Base-by-base conservation (phyloP, 1,140 invertebrate genomes). In the Cardiocondyla obscurior region DNA sequence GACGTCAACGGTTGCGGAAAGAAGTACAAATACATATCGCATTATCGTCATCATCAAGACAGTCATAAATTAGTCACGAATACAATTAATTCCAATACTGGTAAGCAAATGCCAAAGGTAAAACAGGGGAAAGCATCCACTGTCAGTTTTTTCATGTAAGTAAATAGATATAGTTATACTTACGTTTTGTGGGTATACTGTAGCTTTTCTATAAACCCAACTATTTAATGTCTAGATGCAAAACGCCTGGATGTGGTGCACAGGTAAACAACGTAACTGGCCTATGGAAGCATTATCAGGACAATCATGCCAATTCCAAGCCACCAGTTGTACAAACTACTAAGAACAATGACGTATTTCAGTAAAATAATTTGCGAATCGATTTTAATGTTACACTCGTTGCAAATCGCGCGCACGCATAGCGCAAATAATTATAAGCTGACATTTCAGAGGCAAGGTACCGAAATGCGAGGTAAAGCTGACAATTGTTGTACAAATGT, bases 1-100 rank as follows among this genome's bases (percentile, higher is more conserved):
- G 91, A 92, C 0, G 49, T 93, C 14, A 91, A 87, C 57, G 93
- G 93, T 76, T 94, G 93, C 83, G 93, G 92, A 1, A 94, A 94
- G 83, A 93, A 92, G 77, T 94, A 94, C 82, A 94, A 93, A 91
- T 94, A 94, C 90, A 93, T 94, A 92, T 93, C 93, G 46, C 92
- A 93, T 83, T 94, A 93, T 89, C 91, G 93, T 76, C 93, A 94
- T 90, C 93, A 94, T 87, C 93, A 93, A 88, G 93, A 94, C 58
- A 93, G 90, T 89, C 93, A 94, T 79, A 94, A 93, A 81, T 67
- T 93, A 73, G 82, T 88, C 25, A 81, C 85, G 19, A 93, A 88
- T 81, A 67, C 90, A 30, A 81, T 85, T 72, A 91, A 65, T 81
- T 81, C 82, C 8, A 93, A 93, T 88, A 74, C 88, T 19, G 69